Percentiles rank a stretch among this genome's conserved stretches.
phyloP scores from a whole-genome alignment of 2,888 invertebrate species.

The Tiphia femorata region DNA sequence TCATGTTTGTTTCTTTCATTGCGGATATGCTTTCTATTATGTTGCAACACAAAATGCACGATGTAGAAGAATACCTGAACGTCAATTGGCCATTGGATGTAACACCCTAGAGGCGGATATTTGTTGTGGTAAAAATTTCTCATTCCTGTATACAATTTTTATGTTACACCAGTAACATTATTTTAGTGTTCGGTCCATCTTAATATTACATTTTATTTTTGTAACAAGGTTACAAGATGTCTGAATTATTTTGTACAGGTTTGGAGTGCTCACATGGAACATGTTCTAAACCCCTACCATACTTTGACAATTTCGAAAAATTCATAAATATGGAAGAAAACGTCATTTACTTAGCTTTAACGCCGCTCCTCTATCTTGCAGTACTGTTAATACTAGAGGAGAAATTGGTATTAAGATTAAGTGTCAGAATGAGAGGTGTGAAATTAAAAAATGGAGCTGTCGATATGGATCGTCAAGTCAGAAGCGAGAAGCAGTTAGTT shows the following conservation, averaged over 20 bases:
- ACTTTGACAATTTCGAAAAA: conserved; percentile 43
- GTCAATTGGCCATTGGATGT: conserved; percentile 46
- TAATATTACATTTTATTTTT: no score
- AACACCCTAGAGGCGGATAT: conserved; percentile 61
- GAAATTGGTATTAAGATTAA: conserved; percentile 67
- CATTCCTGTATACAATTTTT: no score
- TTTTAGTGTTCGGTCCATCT: not conserved
- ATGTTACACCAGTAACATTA: no score
- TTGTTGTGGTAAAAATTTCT: conserved; percentile 55
- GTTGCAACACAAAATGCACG: conserved; percentile 55
- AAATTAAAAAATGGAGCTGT: conserved; percentile 5
- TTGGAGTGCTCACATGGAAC: conserved; percentile 51
- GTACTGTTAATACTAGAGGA: conserved; percentile 76
- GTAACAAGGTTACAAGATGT: no score
- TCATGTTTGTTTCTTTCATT: conserved; percentile 61
- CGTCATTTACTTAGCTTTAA: conserved; percentile 48
- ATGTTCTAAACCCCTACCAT: conserved; percentile 53
- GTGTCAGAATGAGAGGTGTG: conserved; percentile 23
- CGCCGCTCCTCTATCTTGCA: conserved; percentile 71
- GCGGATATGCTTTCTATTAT: conserved; percentile 53
- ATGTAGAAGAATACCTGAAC: conserved; percentile 56
- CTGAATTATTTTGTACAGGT: no score
- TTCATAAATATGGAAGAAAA: conserved; percentile 48
- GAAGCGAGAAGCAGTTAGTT: conserved; percentile 54
- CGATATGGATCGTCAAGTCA: conserved; percentile 58